Evolutionary conservation across 2,113 vertebrate species (phyloP), one percentile per base, ranked within the genome.

Genomic region (Silurus glanis): DNA sequence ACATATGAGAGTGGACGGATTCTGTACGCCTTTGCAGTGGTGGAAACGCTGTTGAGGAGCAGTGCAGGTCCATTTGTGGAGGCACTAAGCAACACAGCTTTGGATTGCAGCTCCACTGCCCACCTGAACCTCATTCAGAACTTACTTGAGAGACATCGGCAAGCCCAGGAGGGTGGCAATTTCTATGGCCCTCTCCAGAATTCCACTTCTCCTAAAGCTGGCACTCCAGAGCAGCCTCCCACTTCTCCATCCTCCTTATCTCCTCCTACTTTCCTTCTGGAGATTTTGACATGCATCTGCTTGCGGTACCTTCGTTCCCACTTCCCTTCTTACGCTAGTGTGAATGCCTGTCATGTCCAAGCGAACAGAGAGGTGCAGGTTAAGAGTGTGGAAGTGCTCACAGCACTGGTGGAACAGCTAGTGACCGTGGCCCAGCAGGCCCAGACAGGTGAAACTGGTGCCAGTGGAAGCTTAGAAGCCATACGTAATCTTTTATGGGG

Each of bases 321-420:
- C 88, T 99, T 98, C 91, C 98, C 98, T 0, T 95, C 96, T 88
- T 96, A 97, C 91, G 89, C 97, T 45, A 95, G 89, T 76, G 92
- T 97, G 61, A 92, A 92, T 9, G 96, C 96, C 85, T 93, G 93
- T 10, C 97, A 98, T 88, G 72, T 97, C 5, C 95, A 98, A 17
- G 97, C 95, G 67, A 99, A 99, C 95, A 93, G 96, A 10, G 98
- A 98, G 0, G 98, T 99, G 28, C 98, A 99, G 93, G 97, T 99
- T 81, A 98, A 98, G 89, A 98, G 98, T 0, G 97, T 97, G 51
- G 96, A 97, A 88, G 97, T 99, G 14, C 92, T 99, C 72, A 97
- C 97, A 2, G 91, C 95, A 8, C 89, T 99, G 28, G 92, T 96
- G 91, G 92, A 91, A 0, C 97, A 97, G 91, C 93, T 99, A 83